Evolutionary conservation across 2,888 invertebrate species (phyloP), one percentile per base, ranked within the genome.

Genomic region (Leptura quadrifasciata): DNA sequence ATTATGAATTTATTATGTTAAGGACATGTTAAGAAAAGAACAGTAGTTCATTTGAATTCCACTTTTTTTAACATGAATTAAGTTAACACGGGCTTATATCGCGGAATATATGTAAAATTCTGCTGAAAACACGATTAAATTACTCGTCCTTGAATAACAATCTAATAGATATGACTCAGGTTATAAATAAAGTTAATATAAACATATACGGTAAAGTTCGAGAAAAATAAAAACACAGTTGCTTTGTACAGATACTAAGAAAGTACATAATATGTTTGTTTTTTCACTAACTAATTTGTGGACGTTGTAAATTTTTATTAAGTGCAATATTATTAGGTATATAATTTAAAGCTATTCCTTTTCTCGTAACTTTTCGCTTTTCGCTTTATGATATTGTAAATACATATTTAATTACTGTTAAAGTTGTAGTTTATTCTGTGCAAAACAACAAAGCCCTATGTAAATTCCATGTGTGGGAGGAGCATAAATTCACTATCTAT

Each of bases 1-100:
- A 67, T 17, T 18, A 24, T 15, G 6, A 57, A 68, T 17, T n/a
- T n/a, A n/a, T n/a, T 15, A 31, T 55, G 68, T 68, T 68, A 68
- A 68, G 57, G 68, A 31, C 27, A 64, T 5, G 63, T 61, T 10
- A n/a, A 17, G 39, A 20, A 47, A 31, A 47, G 2, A 47, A 47
- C 0, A 47, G n/a, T n/a, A 15, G 3, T 15, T 47, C 17, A n/a
- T n/a, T n/a, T 47, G 2, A 4, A 5, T 12, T 15, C n/a, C 12
- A n/a, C 21, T 20, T 64, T 17, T 35, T 64, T 63, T 63, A n/a
- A 9, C 8, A 18, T 57, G 20, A 10, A 1, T n/a, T n/a, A n/a
- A n/a, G n/a, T n/a, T n/a, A n/a, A n/a, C n/a, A n/a, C n/a, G 3
- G 57, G 21, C 52, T 57, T 20, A 21, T 21, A 10, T 57, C 20